Conservation (phyloP, 2,888 invertebrate genomes). For the Napeogenes inachia region DNA sequence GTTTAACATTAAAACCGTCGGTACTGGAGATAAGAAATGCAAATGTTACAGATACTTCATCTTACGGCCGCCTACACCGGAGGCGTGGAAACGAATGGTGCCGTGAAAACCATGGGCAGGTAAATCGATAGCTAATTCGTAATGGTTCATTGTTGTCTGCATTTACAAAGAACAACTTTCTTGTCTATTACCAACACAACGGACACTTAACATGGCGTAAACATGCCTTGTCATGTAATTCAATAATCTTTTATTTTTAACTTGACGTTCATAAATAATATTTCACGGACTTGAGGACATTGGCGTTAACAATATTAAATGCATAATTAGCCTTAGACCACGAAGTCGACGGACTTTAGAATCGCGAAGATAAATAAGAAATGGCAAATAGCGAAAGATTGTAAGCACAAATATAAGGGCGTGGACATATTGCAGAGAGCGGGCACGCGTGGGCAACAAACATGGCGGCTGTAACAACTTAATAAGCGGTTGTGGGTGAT, state of each 20-base stretch:
- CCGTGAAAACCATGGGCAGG: conserved; percentile 65
- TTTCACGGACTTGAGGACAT: background rate
- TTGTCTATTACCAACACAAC: conserved; percentile 63
- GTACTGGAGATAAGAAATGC: conserved; percentile 24
- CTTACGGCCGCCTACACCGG: conserved; percentile 37
- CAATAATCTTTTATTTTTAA: conserved; percentile 5
- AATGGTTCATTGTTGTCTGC: conserved; percentile 73
- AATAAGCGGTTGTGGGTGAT: conserved; percentile 74
- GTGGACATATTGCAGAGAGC: conserved; percentile 53
- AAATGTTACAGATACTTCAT: conserved; percentile 37
- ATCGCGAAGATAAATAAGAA: conserved; percentile 24
- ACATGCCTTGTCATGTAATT: conserved; percentile 6
- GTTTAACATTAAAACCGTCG: background rate
- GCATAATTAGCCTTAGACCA: background rate
- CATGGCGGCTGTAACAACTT: conserved; percentile 73
- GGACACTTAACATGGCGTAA: conserved; percentile 24
- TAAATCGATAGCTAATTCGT: conserved; percentile 73
- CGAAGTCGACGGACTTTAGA: background rate
- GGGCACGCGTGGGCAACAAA: conserved; percentile 67
- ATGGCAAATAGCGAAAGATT: conserved; percentile 45
- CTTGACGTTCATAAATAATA: background rate
- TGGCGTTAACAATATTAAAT: background rate
- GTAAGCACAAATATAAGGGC: conserved; percentile 64
- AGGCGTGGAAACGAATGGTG: conserved; percentile 43
- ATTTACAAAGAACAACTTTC: conserved; percentile 70